Evolutionary conservation across 2,888 invertebrate species (phyloP), one percentile per base, ranked within the genome.

Genomic region (Lasioglossum villosulum): DNA sequence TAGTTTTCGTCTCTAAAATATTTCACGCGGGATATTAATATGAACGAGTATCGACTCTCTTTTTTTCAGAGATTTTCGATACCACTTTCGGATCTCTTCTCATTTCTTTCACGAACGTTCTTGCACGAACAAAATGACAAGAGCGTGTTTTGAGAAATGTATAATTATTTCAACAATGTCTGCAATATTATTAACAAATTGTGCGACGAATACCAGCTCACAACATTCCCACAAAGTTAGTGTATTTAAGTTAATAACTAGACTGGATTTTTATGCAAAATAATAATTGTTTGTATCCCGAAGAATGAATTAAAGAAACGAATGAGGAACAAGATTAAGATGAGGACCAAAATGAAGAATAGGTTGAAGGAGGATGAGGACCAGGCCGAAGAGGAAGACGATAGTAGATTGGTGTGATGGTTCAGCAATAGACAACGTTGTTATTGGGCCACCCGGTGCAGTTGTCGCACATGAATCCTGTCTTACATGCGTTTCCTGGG

Each of bases 401-500:
- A 56, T n/a, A 52, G 30, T 12, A 14, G 14, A 16, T 12, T 23
- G 12, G 23, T 4, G 4, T 0, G n/a, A 4, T 56, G 45, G 39
- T 6, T 16, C 37, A 37, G 39, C 74, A 45, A 16, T 39, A 8
- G 19, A n/a, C 16, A 30, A 39, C 56, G 70, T 42, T 78, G 63
- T 74, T 39, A 66, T 59, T 23, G 27, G 23, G 12, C 37, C 72
- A 72, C 48, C 27, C 68, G 68, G 48, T 34, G 68, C 59, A 59
- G 74, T 77, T 70, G 37, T 63, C 52, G 74, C 71, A 59, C 76
- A 76, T 42, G 77, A 56, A 85, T 79, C 85, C 76, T 72, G 77
- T 85, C 63, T 75, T 73, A n/a, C 45, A 78, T 19, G 71, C 63
- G 63, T 71, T 74, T 39, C 63, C 52, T 27, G 48, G 68, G 52